phyloP scores from a whole-genome alignment of 2,113 vertebrate genomes.

The Chaetops frenatus region DNA sequence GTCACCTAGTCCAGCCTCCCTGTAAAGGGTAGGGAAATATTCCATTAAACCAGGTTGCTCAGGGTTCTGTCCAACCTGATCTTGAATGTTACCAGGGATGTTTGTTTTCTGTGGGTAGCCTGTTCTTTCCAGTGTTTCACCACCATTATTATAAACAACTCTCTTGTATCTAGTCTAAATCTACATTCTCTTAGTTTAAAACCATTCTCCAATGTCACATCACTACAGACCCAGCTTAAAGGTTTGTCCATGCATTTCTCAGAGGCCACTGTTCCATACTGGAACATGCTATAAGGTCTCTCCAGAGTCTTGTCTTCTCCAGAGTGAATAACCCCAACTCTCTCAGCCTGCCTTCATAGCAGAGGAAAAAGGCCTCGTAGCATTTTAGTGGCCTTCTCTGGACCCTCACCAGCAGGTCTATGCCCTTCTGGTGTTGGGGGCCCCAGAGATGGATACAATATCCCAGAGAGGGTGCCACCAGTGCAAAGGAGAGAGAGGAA shows the following conservation, averaged over 20 bases:
- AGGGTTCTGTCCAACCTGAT: not conserved
- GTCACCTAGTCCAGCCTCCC: too few relatives aligned
- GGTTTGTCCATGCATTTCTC: not conserved
- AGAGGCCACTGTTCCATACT: not conserved
- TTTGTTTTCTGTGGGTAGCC: not conserved
- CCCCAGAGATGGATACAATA: fast-evolving
- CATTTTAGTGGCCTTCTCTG: not conserved
- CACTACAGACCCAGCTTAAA: not conserved
- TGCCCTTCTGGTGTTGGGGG: not conserved
- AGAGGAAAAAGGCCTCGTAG: not conserved
- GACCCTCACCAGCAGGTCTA: not conserved
- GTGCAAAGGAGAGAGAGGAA: not conserved
- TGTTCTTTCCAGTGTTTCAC: not conserved
- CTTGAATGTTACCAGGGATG: not conserved
- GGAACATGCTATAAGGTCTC: not conserved
- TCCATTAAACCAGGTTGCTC: not conserved
- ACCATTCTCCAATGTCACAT: too few relatives aligned
- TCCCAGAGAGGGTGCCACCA: not conserved
- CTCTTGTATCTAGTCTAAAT: not conserved
- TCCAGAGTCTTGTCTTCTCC: not conserved
- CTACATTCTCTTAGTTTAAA: not conserved
- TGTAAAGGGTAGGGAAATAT: not conserved
- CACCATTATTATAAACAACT: not conserved
- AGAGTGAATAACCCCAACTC: not conserved
- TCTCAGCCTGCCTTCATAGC: not conserved